Base-by-base conservation (phyloP, 2,797 vertebrate genomes). In the Alauda arvensis region DNA sequence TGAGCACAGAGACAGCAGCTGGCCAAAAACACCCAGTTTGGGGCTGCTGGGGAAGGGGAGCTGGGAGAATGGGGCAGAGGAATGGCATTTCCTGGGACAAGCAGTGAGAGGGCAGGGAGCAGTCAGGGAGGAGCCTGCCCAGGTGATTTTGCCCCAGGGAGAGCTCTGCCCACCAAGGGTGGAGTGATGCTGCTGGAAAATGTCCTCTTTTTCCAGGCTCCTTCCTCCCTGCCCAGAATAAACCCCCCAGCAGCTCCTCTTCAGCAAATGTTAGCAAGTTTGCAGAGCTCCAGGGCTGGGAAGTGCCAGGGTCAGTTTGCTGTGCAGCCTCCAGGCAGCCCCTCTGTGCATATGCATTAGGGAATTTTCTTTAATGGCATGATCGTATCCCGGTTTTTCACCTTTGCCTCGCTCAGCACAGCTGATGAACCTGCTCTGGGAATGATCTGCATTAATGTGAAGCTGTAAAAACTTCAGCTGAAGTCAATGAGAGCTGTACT, bases 401-500 rank as follows among this genome's bases (percentile, higher is more conserved):
- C 94, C 88, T 94, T 69, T 87, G 79, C 84, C 90, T 94, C 1
- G 0, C 87, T 90, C 79, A 87, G 92, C 75, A 31, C 87, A 72
- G 67, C 60, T 18, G 4, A 67, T 78, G 85, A 93, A 81, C 92
- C 89, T 85, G 83, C 87, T 85, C 67, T 85, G 83, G 92, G 93
- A 89, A 93, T 81, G 91, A 89, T 85, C 92, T 91, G 80, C 91
- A 78, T 93, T 95, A 94, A 93, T 91, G 77, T 51, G 57, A 65
- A 77, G 83, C 92, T 74, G 91, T 93, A 93, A 93, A 91, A 93
- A 87, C 92, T 93, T 87, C 92, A 56, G 0, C 70, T 0, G 1
- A 83, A 91, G 92, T 92, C 91, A 87, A 52, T 81, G 87, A 81
- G 68, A 87, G 85, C 80, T 87, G 83, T 72, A 77, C 89, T 92